phyloP scores from a whole-genome alignment of 2,797 vertebrate genomes.

The Pipistrellus kuhlii region DNA sequence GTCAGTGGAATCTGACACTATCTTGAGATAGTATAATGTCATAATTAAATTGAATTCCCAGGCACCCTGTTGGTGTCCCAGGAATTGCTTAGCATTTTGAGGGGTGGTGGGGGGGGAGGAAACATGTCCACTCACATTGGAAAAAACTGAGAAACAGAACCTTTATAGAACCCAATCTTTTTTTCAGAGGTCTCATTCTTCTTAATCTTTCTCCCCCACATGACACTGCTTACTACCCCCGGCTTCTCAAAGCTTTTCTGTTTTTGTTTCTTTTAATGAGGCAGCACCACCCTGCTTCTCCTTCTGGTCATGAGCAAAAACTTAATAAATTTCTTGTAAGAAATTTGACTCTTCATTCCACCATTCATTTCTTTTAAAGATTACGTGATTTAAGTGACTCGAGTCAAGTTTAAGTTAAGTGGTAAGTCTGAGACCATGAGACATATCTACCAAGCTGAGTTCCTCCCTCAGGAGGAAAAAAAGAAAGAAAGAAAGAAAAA shows the following conservation, averaged over 20 bases:
- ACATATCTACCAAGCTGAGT: slow-evolving; percentile 39
- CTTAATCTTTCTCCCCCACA: slow-evolving; percentile 4
- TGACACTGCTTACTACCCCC: not conserved
- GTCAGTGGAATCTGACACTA: not conserved
- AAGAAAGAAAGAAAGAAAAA: not conserved
- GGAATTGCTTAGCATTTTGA: not conserved
- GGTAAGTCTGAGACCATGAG: slow-evolving; percentile 10
- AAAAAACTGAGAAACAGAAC: not conserved
- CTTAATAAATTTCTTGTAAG: slow-evolving; percentile 51
- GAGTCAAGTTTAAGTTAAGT: slow-evolving; percentile 58
- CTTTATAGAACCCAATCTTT: not conserved
- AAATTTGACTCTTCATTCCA: slow-evolving; percentile 57
- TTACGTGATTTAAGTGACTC: slow-evolving; percentile 60
- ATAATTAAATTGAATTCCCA: not conserved
- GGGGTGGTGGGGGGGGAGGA: no score
- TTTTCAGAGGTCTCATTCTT: not conserved
- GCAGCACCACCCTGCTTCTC: not conserved
- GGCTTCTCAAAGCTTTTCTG: not conserved
- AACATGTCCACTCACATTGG: not conserved
- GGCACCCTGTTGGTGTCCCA: not conserved
- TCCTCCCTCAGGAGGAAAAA: not conserved
- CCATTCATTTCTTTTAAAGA: slow-evolving; percentile 61
- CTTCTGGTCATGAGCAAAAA: slow-evolving; percentile 56
- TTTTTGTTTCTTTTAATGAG: slow-evolving; percentile 60
- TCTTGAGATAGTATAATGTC: not conserved